These are phyloP conservation scores for Eulemur macaco DNA, from an alignment of 2,113 vertebrate species.

Conservation along the genomic window DNA sequence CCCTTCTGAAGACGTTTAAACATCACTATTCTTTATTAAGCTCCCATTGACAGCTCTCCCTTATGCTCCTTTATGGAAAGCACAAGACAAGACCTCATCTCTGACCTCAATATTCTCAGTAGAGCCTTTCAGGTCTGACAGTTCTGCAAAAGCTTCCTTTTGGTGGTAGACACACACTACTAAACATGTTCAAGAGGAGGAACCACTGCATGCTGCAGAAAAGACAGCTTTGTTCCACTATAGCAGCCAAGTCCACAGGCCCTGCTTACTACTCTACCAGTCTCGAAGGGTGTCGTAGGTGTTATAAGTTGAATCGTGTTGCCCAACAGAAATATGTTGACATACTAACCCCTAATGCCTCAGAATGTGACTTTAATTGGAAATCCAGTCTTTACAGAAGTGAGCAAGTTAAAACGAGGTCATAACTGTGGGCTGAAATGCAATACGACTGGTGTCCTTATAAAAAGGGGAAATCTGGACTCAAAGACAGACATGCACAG, in stretches of 20 bases:
- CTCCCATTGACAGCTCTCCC: rapidly evolving
- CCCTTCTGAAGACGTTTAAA: neutral
- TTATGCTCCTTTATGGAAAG: neutral
- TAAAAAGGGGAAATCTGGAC: neutral
- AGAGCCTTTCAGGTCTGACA: neutral
- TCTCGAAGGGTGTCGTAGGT: neutral
- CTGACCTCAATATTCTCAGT: neutral
- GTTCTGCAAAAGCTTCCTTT: neutral
- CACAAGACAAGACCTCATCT: neutral
- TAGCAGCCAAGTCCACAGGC: neutral
- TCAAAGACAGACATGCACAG: neutral
- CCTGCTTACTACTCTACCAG: neutral
- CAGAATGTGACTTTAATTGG: neutral
- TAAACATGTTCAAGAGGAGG: neutral
- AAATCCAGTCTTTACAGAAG: neutral
- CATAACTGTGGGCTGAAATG: neutral
- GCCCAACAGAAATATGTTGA: neutral
- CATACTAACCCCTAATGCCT: neutral
- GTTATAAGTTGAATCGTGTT: neutral
- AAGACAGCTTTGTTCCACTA: neutral
- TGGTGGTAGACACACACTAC: neutral
- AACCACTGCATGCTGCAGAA: neutral
- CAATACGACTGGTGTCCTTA: neutral
- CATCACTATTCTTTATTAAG: neutral
- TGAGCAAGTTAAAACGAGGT: neutral